Conservation (phyloP, 1,140 invertebrate species). For the Drosophila miranda region DNA sequence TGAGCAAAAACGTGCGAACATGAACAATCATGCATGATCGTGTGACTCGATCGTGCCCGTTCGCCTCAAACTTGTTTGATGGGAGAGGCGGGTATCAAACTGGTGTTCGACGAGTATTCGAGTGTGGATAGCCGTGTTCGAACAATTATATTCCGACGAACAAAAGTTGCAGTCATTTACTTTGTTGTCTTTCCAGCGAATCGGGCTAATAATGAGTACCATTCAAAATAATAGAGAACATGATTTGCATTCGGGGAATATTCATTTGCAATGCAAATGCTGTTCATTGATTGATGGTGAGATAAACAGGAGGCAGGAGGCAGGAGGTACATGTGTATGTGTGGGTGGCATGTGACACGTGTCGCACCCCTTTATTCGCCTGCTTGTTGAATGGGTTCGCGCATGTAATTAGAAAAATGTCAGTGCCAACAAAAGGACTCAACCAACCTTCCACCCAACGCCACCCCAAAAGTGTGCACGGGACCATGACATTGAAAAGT, state of each 20-base stretch:
- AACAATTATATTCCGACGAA: too few species aligned
- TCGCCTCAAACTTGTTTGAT: too few species aligned
- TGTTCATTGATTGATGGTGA: conserved; percentile 30
- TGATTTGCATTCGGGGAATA: conserved; percentile 17
- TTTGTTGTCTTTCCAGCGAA: too few species aligned
- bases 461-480: conserved; percentile 6
- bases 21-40: too few species aligned
- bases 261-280: conserved; percentile 25
- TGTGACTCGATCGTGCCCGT: too few species aligned
- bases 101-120: too few species aligned
- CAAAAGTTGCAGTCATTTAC: too few species aligned
- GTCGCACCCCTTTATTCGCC: conserved; percentile 13
- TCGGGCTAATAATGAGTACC: too few species aligned
- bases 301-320: background rate
- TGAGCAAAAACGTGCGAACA: too few species aligned
- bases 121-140: too few species aligned
- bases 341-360: conserved; percentile 33
- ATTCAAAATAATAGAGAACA: background rate
- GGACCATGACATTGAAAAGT: conserved; percentile 66
- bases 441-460: conserved; percentile 15
- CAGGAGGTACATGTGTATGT: too few species aligned
- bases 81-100: too few species aligned
- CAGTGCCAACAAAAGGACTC: conserved; percentile 58
- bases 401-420: conserved; percentile 70
- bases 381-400: conserved; percentile 13